phyloP scores from a whole-genome alignment of 2,797 vertebrate genomes.

The Amblyopsis hoosieri region DNA sequence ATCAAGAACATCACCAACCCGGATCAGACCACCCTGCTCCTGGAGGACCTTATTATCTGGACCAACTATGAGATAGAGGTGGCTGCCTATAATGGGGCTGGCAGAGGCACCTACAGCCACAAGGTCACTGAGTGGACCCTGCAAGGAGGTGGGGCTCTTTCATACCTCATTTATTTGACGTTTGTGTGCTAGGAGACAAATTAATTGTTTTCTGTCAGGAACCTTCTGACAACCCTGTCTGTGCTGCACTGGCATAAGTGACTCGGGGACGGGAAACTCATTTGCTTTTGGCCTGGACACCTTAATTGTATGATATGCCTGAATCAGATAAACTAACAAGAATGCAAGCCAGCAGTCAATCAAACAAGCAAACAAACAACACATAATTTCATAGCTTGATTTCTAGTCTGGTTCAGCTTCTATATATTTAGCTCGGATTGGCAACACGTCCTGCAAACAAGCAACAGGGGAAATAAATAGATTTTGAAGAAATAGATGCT shows the following conservation, averaged over 20 bases:
- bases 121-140: slow-evolving; percentile 97
- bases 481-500: neutral
- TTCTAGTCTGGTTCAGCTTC: no score
- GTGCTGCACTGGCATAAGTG: no score
- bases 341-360: slow-evolving; percentile 16
- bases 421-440: no score
- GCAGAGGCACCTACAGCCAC: slow-evolving; percentile 91
- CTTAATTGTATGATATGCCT: neutral
- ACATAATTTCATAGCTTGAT: neutral
- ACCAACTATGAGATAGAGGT: slow-evolving; percentile 98
- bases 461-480: no score
- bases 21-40: slow-evolving; percentile 89
- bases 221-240: no score
- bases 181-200: no score
- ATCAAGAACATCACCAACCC: slow-evolving; percentile 94
- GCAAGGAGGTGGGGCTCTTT: slow-evolving; percentile 87
- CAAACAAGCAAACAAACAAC: slow-evolving; percentile 4
- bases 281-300: no score
- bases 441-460: no score
- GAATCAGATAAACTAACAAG: neutral
- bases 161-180: no score
- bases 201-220: no score
- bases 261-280: no score
- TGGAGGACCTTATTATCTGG: slow-evolving; percentile 98
- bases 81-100: slow-evolving; percentile 92